Base-by-base conservation (phyloP, 2,888 invertebrate species). In the Horisme vitalbata region DNA sequence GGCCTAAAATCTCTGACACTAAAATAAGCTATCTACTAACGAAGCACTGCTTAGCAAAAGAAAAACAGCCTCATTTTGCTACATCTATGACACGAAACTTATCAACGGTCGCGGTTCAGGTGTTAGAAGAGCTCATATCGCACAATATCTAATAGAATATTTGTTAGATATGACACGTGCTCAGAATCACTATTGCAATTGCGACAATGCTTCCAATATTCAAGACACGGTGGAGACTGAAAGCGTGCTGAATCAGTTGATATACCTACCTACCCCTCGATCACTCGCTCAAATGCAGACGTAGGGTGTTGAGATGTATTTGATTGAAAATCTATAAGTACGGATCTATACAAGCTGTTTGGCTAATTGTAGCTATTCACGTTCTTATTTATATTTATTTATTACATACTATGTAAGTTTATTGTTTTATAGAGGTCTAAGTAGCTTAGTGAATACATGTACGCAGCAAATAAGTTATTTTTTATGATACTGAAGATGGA, bases 111-210 rank as follows among this genome's bases (percentile, higher is more conserved):
- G 41, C 27, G 28, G 41, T 43, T 48, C 47, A 37, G 41, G 37
- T 43, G 41, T 28, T 13, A 32, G 18, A 30, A 24, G 12, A 39
- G 34, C 43, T 39, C 12, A 44, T 39, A 39, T 31, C 31, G 35
- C 32, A 36, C 32, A 44, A 44, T 45, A 49, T 49, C 44, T 45
- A 49, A 49, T 44, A 44, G 49, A 49, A 49, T 49, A 49, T 49
- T 49, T 44, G 49, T 44, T 49, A 49, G 48, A 44, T 49, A 28
- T 49, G 44, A 44, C 49, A 49, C 49, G 49, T 49, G 49, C 24
- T 45, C 39, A 14, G 49, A 49, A 49, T 49, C 44, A 49, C 39
- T 44, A 49, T 49, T 44, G 44, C 49, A 39, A 49, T 49, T 49
- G 49, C 35, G 44, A 49, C 49, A 49, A 44, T 44, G 44, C 44